Evolutionary conservation across 2,113 vertebrate genomes (phyloP), one percentile per base, ranked within the genome.

Genomic region (Stegastes partitus): DNA sequence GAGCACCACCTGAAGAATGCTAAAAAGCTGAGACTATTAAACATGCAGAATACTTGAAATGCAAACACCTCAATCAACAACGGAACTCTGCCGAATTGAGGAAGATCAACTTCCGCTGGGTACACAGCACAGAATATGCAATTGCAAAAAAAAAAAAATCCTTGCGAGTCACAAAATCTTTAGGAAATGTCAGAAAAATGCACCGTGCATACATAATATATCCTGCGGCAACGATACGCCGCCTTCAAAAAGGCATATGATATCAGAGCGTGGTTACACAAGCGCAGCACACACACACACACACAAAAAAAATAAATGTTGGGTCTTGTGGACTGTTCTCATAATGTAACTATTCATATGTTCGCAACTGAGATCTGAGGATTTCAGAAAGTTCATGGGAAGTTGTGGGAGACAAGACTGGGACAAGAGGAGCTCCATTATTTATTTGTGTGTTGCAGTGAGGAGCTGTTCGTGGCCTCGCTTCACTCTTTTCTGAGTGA

Each of bases 381-480:
- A 71, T 54, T 67, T 73, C 45, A 74, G 4, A 72, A 64, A 69
- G 72, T 83, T 74, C 61, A 64, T 23, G n/a, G 61, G 23, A 87
- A 87, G 82, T 37, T 80, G 66, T 55, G 8, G 15, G 16, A 90
- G 77, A 84, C 56, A 56, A 71, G 80, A 79, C 66, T 55, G 18
- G 68, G 71, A 84, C 69, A 67, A 66, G 59, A 68, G 11, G 28
- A 69, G 23, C 39, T 82, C 63, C 34, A 91, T 83, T 83, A 79
- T 89, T 87, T 58, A 84, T 81, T 44, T 59, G 28, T 69, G 47
- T 56, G 74, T 64, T 68, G 59, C 45, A 47, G 9, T 2, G 28
- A 68, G 23, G n/a, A 15, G 12, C 49, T 65, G 53, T 56, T 65
- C 28, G 16, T 10, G 62, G 81, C 69, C 56, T 58, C 16, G 42